A percentile compares a stretch with the other conserved stretches of the same genome.
These are phyloP conservation scores for Pachycephala philippinensis DNA, from an alignment of 2,113 vertebrate genomes.

Conservation along the genomic window DNA sequence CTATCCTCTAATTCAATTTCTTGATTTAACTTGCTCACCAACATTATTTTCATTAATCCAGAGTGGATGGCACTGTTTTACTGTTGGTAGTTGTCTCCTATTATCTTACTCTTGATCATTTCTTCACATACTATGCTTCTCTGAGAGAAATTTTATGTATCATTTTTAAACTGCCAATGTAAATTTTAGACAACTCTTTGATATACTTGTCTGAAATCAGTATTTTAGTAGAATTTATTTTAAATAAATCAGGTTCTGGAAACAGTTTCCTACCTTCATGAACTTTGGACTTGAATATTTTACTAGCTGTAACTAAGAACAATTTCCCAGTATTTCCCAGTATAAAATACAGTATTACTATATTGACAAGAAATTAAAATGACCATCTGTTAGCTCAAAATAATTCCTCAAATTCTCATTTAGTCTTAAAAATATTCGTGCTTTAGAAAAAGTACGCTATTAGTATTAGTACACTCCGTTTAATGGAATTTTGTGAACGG, in stretches of 20 bases:
- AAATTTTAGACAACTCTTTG: not conserved
- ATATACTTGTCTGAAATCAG: not conserved
- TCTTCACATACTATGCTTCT: not conserved
- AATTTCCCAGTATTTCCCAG: too few species aligned
- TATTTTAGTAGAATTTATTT: not conserved
- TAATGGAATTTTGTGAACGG: not conserved
- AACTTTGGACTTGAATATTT: not conserved
- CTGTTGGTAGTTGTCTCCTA: not conserved
- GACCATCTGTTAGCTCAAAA: not conserved
- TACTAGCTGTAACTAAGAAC: not conserved
- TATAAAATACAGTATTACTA: too few species aligned
- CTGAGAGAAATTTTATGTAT: not conserved
- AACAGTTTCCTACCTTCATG: not conserved
- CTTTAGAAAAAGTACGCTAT: not conserved
- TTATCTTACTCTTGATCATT: not conserved
- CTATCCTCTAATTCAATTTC: not conserved
- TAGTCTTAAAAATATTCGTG: not conserved
- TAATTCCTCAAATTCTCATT: not conserved
- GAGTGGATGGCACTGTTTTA: not conserved
- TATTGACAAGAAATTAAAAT: not conserved
- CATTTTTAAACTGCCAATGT: not conserved
- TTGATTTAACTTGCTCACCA: not conserved
- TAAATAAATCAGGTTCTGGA: not conserved
- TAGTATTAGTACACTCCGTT: not conserved
- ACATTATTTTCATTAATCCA: not conserved